A percentile compares a stretch with the other conserved stretches of the same genome.
Conservation (phyloP, 2,888 invertebrate genomes). For the Subacronicta megacephala region DNA sequence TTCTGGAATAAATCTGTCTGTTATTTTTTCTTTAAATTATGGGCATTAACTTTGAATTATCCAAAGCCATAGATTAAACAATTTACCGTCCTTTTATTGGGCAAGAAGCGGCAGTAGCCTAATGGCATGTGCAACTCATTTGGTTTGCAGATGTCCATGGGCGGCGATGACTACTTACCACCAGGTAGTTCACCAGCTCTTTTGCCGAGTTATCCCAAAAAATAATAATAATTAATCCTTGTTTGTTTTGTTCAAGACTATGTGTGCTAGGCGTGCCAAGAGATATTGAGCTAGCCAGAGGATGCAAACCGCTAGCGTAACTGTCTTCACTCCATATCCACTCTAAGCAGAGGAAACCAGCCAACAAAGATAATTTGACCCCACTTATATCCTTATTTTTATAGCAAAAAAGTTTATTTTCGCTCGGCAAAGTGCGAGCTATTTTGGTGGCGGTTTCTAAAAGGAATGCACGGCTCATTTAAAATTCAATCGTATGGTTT, state of each 20-base stretch:
- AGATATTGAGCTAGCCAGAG: neutral
- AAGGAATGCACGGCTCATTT: slow-evolving; percentile 56
- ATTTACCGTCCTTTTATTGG: too few species aligned
- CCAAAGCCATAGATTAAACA: too few species aligned
- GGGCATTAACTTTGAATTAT: too few species aligned
- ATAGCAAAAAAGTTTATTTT: slow-evolving; percentile 9
- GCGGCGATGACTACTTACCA: too few species aligned
- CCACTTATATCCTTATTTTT: neutral
- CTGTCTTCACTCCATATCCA: neutral
- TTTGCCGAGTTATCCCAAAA: too few species aligned
- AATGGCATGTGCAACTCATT: too few species aligned
- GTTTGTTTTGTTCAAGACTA: neutral
- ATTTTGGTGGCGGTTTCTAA: slow-evolving; percentile 27
- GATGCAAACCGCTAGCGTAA: neutral
- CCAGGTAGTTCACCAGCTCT: too few species aligned
- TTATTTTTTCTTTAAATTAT: too few species aligned
- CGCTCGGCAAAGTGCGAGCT: slow-evolving; percentile 8
- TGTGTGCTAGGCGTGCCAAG: neutral
- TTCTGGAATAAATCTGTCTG: too few species aligned
- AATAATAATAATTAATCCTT: neutral
- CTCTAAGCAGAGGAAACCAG: neutral
- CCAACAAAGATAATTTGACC: slow-evolving; percentile 11
- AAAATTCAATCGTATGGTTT: slow-evolving; percentile 60
- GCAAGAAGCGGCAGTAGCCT: too few species aligned
- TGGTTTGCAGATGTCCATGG: too few species aligned